Evolutionary conservation across 37 sponge, comb jelly and placozoan species (phyloP).

Genomic region (Halichondria panicea): DNA sequence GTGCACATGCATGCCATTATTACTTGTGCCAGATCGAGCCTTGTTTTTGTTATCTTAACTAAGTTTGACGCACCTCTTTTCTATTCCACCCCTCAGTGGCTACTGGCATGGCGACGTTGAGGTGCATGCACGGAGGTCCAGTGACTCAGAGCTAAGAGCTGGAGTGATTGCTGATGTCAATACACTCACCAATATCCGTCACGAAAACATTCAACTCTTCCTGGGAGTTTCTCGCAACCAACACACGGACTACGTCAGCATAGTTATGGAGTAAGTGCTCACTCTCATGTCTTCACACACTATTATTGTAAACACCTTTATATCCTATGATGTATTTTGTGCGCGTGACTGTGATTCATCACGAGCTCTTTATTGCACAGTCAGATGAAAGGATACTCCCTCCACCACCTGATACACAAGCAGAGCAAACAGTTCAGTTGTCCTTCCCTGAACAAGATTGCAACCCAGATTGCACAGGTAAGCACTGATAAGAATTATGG

Average conservation of each 20-base stretch:
- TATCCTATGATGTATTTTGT: too few species aligned
- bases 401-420: slow-evolving; percentile 50
- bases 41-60: too few species aligned
- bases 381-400: slow-evolving; percentile 46
- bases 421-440: slow-evolving; percentile 26
- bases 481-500: too few species aligned
- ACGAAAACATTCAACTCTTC: slow-evolving; percentile 73
- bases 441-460: slow-evolving; percentile 34
- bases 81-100: slow-evolving; percentile 40
- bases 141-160: slow-evolving; percentile 1
- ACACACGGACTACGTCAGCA: slow-evolving; percentile 14
- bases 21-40: too few species aligned
- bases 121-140: slow-evolving; percentile 32
- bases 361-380: too few species aligned
- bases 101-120: slow-evolving; percentile 68
- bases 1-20: too few species aligned
- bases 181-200: slow-evolving; percentile 56
- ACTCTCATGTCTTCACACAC: not conserved
- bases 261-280: slow-evolving; percentile 34
- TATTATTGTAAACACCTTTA: too few species aligned
- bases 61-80: too few species aligned
- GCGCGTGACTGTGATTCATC: too few species aligned
- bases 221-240: slow-evolving; percentile 69
- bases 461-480: slow-evolving; percentile 67
- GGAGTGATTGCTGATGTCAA: slow-evolving; percentile 36